Base-by-base conservation (phyloP, 2,113 vertebrate genomes). In the Ranitomeya imitator region DNA sequence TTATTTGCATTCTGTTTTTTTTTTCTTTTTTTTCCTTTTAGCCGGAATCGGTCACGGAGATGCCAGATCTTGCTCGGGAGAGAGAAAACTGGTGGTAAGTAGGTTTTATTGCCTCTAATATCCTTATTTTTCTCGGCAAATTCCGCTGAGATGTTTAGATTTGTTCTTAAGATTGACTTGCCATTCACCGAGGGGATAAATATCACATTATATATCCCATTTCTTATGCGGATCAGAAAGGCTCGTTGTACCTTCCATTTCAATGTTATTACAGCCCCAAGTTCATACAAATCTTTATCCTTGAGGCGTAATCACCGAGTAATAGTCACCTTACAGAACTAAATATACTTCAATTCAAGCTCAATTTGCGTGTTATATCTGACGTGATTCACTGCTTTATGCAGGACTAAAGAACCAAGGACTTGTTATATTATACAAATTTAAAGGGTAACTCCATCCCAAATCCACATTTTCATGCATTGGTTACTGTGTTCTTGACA, bases 81-180 rank as follows among this genome's bases (percentile, higher is more conserved):
- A 51, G 21, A n/a, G 4, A 69, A 21, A 80, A 51, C n/a, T 67
- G 2, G 6, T 16, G 78, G 37, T 67, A 83, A 69, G 67, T 83
- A 51, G 45, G 61, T 83, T 83, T 83, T 59, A 80, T 57, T 80
- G 78, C 78, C 77, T 80, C 19, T 83, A 69, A 83, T 52, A 67
- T 83, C 60, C 81, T 52, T 83, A 54, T 83, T 69, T 83, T 69
- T 67, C 81, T 67, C 37, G 7, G 61, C n/a, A 83, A 83, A 67
- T 15, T 67, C 60, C 57, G 31, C 16, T 4, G 31, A 63, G 79
- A 19, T 61, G 79, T 83, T 83, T 63, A 69, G 81, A 67, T 83
- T 61, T 65, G 81, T 67, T 65, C 51, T 67, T 52, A 23, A 67
- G 81, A 69, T 83, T 69, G 81, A 83, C 61, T 83, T 52, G 81